Base-by-base conservation (phyloP, 2,797 vertebrate species). In the Nannoperca obscura region DNA sequence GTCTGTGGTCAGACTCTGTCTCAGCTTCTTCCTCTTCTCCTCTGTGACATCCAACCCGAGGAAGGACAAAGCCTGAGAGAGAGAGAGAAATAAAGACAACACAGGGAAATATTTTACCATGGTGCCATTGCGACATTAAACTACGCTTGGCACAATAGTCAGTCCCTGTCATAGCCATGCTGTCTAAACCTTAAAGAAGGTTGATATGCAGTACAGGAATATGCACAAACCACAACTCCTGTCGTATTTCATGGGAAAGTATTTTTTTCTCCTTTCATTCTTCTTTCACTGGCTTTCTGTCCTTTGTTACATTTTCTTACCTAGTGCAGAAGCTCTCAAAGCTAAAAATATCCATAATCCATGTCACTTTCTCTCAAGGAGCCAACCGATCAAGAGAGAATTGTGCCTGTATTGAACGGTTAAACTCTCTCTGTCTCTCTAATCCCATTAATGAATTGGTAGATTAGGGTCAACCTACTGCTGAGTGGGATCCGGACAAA, bases 41-140 rank as follows among this genome's bases (percentile, higher is more conserved):
- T 97, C 96, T 0, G 92, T 94, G 69, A 96, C 89, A 11, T 96
- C 94, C 89, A 98, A 83, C 15, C 97, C 96, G 0, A 98, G 94
- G 71, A 97, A 97, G 22, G 95, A 94, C 91, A 97, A 90, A 52
- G 97, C 96, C 97, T 98, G 84, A 24, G 15, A 80, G 40, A 82
- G 22, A 54, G 9, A 52, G 0, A 50, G 10, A 38, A 38, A 38
- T 38, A 38, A 38, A 38, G 9, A 10, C 2, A 10, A 38, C 36
- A 38, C 36, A 38, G 36, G 36, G 36, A 38, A 38, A 38, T 10
- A 38, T 38, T 38, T 38, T 38, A 38, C 7, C 36, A 38, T 36
- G 36, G 36, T 36, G 36, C 36, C 8, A 36, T 2, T 36, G 36
- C 36, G 10, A 10, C 36, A 11, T 38, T 10, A 11, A 2, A 38